Conservation (phyloP, 2,113 vertebrate genomes). For the Ahaetulla prasina region DNA sequence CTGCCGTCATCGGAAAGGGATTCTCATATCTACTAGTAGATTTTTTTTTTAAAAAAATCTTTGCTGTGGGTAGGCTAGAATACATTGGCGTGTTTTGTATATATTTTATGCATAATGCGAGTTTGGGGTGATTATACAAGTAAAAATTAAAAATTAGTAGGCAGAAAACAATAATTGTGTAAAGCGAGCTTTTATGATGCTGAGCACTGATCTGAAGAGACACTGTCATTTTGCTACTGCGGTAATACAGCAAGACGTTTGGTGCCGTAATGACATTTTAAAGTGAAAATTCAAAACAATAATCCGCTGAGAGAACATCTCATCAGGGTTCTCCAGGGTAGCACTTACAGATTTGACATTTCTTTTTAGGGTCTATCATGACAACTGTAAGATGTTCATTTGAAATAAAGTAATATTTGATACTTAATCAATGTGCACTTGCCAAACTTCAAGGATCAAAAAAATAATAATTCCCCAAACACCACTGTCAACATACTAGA, state of each 20-base stretch:
- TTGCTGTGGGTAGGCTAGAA: background rate
- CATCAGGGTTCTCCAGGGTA: slow-evolving; percentile 5
- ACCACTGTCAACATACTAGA: background rate
- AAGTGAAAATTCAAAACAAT: slow-evolving; percentile 18
- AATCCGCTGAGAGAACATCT: background rate
- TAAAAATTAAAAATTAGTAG: background rate
- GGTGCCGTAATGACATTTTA: background rate
- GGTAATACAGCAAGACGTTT: background rate
- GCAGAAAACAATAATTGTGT: background rate
- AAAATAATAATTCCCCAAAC: background rate
- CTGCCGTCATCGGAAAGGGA: background rate
- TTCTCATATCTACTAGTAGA: background rate
- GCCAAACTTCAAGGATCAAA: background rate
- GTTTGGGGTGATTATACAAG: background rate
- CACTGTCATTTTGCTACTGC: background rate
- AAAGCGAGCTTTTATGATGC: background rate
- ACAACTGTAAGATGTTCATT: background rate
- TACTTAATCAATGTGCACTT: slow-evolving; percentile 4
- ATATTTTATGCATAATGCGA: background rate
- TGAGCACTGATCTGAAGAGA: slow-evolving; percentile 1
- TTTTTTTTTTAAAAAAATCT: background rate
- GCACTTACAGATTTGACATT: slow-evolving; percentile 27
- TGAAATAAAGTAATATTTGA: slow-evolving; percentile 11
- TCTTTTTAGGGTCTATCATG: slow-evolving; percentile 26
- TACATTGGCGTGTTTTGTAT: background rate